These are phyloP conservation scores for Lithobates pipiens DNA, from an alignment of 2,797 vertebrate species.

Conservation along the genomic window DNA sequence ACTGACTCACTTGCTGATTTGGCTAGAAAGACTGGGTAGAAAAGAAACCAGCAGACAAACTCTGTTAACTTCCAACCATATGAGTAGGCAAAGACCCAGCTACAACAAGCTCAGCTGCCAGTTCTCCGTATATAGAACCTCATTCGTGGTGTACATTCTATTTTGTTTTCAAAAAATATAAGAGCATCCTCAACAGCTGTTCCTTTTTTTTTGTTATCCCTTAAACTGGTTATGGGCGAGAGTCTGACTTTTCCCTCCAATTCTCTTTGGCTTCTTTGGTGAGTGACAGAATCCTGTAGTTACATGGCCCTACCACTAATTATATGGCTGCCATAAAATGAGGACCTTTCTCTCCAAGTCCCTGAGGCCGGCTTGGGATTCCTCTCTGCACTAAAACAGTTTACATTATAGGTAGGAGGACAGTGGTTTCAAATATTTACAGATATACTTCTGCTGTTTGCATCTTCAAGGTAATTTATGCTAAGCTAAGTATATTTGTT, in stretches of 20 bases:
- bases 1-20: background rate
- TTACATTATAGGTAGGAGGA: slow-evolving; percentile 39
- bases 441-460: background rate
- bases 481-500: background rate
- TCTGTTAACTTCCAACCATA: background rate
- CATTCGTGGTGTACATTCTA: background rate
- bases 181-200: slow-evolving; percentile 5
- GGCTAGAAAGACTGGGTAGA: background rate
- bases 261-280: slow-evolving; percentile 34
- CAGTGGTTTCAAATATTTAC: slow-evolving; percentile 15
- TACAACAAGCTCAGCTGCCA: background rate
- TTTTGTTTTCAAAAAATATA: slow-evolving; percentile 28
- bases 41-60: background rate
- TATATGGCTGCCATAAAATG: slow-evolving; percentile 33
- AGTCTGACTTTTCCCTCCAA: slow-evolving; percentile 33
- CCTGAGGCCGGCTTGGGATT: slow-evolving; percentile 24
- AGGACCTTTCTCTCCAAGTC: slow-evolving; percentile 35
- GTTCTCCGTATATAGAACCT: background rate
- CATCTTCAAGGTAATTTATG: background rate
- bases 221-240: slow-evolving; percentile 42
- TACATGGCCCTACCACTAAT: slow-evolving; percentile 44
- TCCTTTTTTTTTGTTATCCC: slow-evolving; percentile 28
- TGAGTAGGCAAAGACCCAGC: background rate
- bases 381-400: slow-evolving; percentile 3
- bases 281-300: slow-evolving; percentile 42